Conservation (phyloP, 2,113 vertebrate species). For the Addax nasomaculatus region DNA sequence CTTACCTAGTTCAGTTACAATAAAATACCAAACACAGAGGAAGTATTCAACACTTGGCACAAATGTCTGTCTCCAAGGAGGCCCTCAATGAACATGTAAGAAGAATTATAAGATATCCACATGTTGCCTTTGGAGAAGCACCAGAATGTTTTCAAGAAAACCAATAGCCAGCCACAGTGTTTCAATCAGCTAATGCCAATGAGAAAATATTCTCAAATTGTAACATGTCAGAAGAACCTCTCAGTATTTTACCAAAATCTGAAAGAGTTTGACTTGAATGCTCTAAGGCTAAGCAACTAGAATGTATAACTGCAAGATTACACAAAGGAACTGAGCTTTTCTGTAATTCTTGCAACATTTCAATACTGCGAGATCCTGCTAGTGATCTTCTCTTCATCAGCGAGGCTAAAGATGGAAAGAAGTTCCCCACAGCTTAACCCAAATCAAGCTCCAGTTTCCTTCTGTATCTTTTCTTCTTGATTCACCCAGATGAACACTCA, state of each 20-base stretch:
- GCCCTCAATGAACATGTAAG: not conserved
- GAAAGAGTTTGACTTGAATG: not conserved
- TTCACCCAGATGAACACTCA: conserved; percentile 8
- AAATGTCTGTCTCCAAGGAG: not conserved
- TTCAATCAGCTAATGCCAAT: not conserved
- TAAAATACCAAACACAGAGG: not conserved
- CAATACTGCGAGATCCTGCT: not conserved
- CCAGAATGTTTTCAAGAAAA: not conserved
- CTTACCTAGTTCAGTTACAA: not conserved
- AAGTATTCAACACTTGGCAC: not conserved
- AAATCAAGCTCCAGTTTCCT: not conserved
- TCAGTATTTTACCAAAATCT: not conserved
- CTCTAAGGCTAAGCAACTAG: not conserved
- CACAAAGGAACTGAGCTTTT: not conserved
- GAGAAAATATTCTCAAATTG: not conserved
- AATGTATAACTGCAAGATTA: not conserved
- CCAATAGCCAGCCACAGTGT: not conserved
- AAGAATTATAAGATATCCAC: not conserved
- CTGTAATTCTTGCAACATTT: not conserved
- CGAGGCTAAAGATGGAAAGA: not conserved
- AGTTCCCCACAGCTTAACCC: not conserved
- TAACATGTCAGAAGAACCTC: not conserved
- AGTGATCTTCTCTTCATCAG: not conserved
- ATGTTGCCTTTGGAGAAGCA: not conserved
- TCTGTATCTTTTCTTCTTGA: not conserved